Conservation (phyloP, 37 sponge, comb jelly and placozoan genomes). For the Sycon ciliatum region DNA sequence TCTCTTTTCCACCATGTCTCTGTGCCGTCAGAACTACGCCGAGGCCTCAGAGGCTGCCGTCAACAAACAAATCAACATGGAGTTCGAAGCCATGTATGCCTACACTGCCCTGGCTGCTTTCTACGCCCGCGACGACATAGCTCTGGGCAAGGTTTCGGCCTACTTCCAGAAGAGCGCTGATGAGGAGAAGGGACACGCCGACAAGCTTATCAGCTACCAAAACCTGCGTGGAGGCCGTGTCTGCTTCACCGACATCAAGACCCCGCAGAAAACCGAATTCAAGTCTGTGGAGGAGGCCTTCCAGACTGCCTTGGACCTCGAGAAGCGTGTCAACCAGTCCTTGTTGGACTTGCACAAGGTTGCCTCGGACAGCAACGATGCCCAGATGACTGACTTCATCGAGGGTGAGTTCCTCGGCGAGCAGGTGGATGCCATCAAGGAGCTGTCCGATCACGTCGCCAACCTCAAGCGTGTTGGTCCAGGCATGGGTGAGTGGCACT, state of each 20-base stretch:
- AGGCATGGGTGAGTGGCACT: slow-evolving; percentile 76
- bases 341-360: slow-evolving; percentile 69
- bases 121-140: slow-evolving; percentile 71
- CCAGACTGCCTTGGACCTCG: slow-evolving; percentile 58
- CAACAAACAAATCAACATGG: no score
- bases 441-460: slow-evolving; percentile 61
- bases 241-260: slow-evolving; percentile 54
- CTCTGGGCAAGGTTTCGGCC: slow-evolving; percentile 46
- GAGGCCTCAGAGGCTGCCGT: no score
- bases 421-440: slow-evolving; percentile 79
- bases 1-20: no score
- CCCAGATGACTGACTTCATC: slow-evolving; percentile 61
- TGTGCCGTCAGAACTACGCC: no score
- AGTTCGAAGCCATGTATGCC: no score
- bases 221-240: slow-evolving; percentile 62
- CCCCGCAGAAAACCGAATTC: slow-evolving; percentile 70
- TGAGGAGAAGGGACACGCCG: slow-evolving; percentile 73
- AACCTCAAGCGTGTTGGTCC: slow-evolving; percentile 60
- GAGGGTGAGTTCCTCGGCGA: slow-evolving; percentile 57
- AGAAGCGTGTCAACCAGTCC: slow-evolving; percentile 68
- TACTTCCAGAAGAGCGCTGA: slow-evolving; percentile 64
- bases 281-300: slow-evolving; percentile 60
- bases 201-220: slow-evolving; percentile 74
- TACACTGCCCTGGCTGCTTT: slow-evolving; percentile 47
- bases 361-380: slow-evolving; percentile 48